Percentiles rank a stretch among this genome's conserved stretches.
These are phyloP conservation scores for Rhopilema esculentum DNA, from an alignment of 30 jellyfish, hydroid and myxozoan species.

Conservation along the genomic window DNA sequence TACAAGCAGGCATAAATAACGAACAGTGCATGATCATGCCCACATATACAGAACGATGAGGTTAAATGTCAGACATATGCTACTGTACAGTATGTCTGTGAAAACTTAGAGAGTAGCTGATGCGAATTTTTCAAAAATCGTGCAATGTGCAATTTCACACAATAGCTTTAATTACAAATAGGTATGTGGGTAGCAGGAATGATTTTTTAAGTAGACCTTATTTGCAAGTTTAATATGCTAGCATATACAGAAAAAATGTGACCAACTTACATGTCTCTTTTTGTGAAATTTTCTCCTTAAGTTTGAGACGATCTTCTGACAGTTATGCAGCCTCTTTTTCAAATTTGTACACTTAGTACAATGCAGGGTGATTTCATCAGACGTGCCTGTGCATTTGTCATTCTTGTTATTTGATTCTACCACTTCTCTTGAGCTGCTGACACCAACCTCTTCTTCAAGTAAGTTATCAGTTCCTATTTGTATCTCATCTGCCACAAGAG, in stretches of 20 bases:
- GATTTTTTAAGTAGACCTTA: conserved; percentile 8
- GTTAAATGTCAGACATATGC: not conserved
- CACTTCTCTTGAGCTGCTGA: conserved; percentile 9
- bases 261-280: conserved; percentile 1
- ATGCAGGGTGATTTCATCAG: conserved; percentile 19
- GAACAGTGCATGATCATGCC: not conserved
- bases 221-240: conserved; percentile 12
- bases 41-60: not conserved
- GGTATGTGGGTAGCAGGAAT: conserved; percentile 22
- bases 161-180: not conserved
- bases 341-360: conserved; percentile 11
- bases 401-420: conserved; percentile 9
- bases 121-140: not conserved
- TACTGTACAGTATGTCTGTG: not conserved
- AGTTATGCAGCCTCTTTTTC: conserved; percentile 20
- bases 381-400: conserved; percentile 22
- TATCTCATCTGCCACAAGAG: conserved; percentile 20
- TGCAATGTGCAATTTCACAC: conserved; percentile 14
- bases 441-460: conserved; percentile 21
- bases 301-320: conserved; percentile 25
- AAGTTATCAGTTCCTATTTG: conserved; percentile 17
- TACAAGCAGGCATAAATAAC: conserved; percentile 11
- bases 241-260: not conserved
- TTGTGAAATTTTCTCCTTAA: conserved; percentile 19
- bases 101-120: conserved; percentile 6